Evolutionary conservation across 2,797 vertebrate genomes (phyloP).

Genomic region (Acipenser oxyrinchus): DNA sequence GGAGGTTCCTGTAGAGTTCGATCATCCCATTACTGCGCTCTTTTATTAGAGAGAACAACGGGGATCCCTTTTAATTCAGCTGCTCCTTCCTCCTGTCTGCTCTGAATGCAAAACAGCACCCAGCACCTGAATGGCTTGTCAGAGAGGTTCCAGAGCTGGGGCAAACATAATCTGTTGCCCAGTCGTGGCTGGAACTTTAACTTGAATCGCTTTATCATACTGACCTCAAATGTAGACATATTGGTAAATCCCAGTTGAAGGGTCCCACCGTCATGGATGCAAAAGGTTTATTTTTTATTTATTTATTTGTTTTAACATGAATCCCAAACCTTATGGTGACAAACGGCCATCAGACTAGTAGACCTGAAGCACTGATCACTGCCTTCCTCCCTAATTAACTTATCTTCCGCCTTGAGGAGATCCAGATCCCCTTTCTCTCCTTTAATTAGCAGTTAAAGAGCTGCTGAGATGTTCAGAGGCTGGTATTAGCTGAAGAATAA

Average conservation of each 20-base stretch:
- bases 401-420: slow-evolving; percentile 3
- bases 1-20: neutral
- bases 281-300: too few relatives aligned
- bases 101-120: neutral
- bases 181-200: too few relatives aligned
- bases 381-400: neutral
- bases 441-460: slow-evolving; percentile 8
- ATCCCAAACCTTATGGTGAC: too few relatives aligned
- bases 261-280: too few relatives aligned
- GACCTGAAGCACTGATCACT: neutral
- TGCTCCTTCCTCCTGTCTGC: neutral
- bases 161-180: too few relatives aligned
- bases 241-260: too few relatives aligned
- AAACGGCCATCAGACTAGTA: too few relatives aligned
- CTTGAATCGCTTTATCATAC: too few relatives aligned
- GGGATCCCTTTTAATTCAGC: neutral
- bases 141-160: neutral
- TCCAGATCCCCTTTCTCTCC: slow-evolving; percentile 4
- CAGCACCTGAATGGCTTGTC: neutral
- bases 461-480: slow-evolving; percentile 12
- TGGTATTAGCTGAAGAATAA: neutral
- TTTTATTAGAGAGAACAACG: neutral
- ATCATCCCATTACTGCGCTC: neutral
- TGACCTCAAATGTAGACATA: too few relatives aligned
- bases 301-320: too few relatives aligned